phyloP scores from a whole-genome alignment of 2,888 invertebrate species.

The Macrosoma leucophasiata region DNA sequence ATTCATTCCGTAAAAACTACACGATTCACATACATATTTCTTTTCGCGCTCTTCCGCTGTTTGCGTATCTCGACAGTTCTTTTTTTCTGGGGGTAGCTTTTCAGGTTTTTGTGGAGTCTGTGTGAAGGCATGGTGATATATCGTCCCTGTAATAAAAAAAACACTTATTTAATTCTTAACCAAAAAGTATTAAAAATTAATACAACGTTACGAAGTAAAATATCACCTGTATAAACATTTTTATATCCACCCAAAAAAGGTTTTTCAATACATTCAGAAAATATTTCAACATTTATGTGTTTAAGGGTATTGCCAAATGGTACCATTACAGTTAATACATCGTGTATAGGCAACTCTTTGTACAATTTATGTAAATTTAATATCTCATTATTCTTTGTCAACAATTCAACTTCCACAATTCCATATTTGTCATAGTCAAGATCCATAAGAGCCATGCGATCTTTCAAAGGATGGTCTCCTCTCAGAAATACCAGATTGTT shows the following conservation, averaged over 20 bases:
- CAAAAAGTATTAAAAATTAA: too few relatives aligned
- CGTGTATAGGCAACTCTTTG: constrained; percentile 56
- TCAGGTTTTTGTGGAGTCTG: constrained; percentile 83
- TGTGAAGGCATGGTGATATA: constrained; percentile 88
- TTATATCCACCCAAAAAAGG: constrained; percentile 89
- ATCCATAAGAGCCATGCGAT: constrained; percentile 57
- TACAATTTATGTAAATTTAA: constrained; percentile 61
- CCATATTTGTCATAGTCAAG: constrained; percentile 69
- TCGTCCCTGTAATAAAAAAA: constrained; percentile 53
- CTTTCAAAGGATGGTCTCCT: constrained; percentile 53
- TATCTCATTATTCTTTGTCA: constrained; percentile 55
- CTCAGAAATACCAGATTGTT: constrained; percentile 68
- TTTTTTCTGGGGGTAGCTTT: constrained; percentile 66
- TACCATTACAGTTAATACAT: constrained; percentile 61
- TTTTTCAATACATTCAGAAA: constrained; percentile 75
- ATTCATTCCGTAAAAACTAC: not conserved
- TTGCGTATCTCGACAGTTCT: constrained; percentile 79
- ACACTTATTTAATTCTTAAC: constrained; percentile 1
- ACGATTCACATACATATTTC: constrained; percentile 48
- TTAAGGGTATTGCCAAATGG: constrained; percentile 53
- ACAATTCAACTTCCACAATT: constrained; percentile 59
- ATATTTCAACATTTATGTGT: constrained; percentile 67
- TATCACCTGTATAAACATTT: constrained; percentile 78
- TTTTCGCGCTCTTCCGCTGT: constrained; percentile 74
- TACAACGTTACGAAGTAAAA: not conserved